Evolutionary conservation across 2,797 vertebrate species (phyloP), one percentile per base, ranked within the genome.

Genomic region (Yasuhikotakia modesta): DNA sequence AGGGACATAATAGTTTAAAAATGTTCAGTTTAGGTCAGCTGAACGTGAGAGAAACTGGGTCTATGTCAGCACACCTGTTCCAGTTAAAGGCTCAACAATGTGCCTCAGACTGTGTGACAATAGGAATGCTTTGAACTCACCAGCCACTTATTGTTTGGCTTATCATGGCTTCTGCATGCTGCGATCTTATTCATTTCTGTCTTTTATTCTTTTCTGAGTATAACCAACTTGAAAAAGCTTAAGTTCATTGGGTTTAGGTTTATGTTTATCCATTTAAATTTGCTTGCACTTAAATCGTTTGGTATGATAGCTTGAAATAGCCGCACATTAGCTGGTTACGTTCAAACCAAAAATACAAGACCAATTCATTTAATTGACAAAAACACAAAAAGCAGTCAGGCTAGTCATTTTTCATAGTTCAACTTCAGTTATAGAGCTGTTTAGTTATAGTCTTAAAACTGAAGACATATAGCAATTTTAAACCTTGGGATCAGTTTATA

Each of bases 61-160:
- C 3, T 46, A n/a, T 24, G 45, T 19, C 67, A 55, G 48, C 3
- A 16, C 55, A 53, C 66, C 70, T 61, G 57, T 77, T 76, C 11
- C 60, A 80, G 58, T 65, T 13, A 73, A 52, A 73, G n/a, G 24
- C 65, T 65, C 32, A 79, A 73, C 57, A 60, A 65, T 75, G 64
- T 53, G 27, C 21, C 66, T 77, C 16, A 0, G 50, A 19, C 19
- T 81, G 67, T 32, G 60, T 73, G 63, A 80, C 32, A 82, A 73
- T 43, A 70, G 35, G 50, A 60, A 58, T 73, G 82, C 78, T 81
- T 80, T 84, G 79, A 68, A 81, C 71, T 60, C 53, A 14, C 70
- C 69, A 71, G 71, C 75, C 74, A 79, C 75, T 76, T 80, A 86
- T 82, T 87, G 84, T 60, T 85, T 21, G 53, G 79, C 43, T 73